Evolutionary conservation across 2,797 vertebrate genomes (phyloP).

Genomic region (Thunnus albacares): DNA sequence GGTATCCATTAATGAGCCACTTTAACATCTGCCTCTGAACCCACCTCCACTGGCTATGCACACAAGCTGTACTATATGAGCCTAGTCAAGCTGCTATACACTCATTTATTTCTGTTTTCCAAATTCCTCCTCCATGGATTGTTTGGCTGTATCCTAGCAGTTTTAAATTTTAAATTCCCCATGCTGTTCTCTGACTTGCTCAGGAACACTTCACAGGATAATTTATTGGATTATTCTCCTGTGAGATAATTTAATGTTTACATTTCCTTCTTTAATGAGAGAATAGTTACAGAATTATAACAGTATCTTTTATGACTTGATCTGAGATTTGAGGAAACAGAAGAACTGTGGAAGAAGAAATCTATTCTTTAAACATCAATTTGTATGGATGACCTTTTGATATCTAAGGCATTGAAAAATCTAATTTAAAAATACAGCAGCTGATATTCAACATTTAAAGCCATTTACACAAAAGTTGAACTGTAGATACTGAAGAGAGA

Average conservation of each 20-base stretch:
- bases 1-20: constrained; percentile 68
- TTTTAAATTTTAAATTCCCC: background rate
- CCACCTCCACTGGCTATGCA: constrained; percentile 22
- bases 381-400: background rate
- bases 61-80: constrained; percentile 36
- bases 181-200: background rate
- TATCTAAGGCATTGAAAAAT: background rate
- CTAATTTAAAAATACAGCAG: no score
- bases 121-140: no score
- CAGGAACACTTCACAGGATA: background rate
- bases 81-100: constrained; percentile 10
- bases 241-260: background rate
- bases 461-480: background rate
- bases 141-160: background rate
- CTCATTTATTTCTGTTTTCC: constrained; percentile 1
- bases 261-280: background rate
- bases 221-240: constrained; percentile 1
- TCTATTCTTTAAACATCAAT: background rate
- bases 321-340: background rate
- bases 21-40: constrained; percentile 58
- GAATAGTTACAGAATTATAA: background rate
- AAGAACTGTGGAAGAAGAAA: background rate
- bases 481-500: constrained; percentile 7
- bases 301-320: background rate
- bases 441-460: constrained; percentile 9